These are phyloP conservation scores for Synanthedon formicaeformis DNA, from an alignment of 2,888 invertebrate species.

Conservation along the genomic window DNA sequence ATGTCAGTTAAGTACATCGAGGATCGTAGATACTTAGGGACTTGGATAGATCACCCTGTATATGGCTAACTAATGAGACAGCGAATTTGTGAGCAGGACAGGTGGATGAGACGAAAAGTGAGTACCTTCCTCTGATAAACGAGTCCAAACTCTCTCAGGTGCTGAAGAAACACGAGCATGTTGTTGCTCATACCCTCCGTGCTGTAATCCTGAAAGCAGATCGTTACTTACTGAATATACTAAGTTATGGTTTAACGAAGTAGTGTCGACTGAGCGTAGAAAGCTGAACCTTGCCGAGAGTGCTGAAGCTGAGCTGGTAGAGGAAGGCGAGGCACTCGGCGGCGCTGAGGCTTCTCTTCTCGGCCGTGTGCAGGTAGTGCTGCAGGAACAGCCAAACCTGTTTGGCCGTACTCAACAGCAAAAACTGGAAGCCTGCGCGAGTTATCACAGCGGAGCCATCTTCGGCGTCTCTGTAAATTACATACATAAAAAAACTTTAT, in stretches of 20 bases:
- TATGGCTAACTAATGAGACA: too few species aligned
- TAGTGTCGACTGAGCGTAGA: too few species aligned
- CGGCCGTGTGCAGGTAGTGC: constrained; percentile 94
- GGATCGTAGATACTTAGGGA: too few species aligned
- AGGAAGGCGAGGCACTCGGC: constrained; percentile 94
- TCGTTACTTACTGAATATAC: background rate
- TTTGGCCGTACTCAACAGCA: constrained; percentile 91
- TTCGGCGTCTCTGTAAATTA: constrained; percentile 74
- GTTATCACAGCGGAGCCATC: constrained; percentile 91
- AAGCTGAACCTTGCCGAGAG: constrained; percentile 81
- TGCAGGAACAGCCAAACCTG: constrained; percentile 94
- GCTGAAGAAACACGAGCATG: constrained; percentile 91
- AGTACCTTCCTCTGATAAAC: constrained; percentile 94
- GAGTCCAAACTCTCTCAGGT: constrained; percentile 95
- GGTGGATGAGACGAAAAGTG: too few species aligned
- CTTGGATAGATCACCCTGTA: too few species aligned
- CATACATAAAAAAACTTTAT: background rate
- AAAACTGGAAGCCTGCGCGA: constrained; percentile 95
- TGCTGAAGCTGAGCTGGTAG: constrained; percentile 96
- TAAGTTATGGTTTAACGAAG: background rate
- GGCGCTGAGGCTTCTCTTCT: constrained; percentile 85
- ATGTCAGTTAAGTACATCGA: background rate
- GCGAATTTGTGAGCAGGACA: too few species aligned
- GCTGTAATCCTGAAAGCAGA: constrained; percentile 85
- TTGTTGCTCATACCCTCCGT: constrained; percentile 93